Base-by-base conservation (phyloP, 2,888 invertebrate genomes). In the Timema podura region DNA sequence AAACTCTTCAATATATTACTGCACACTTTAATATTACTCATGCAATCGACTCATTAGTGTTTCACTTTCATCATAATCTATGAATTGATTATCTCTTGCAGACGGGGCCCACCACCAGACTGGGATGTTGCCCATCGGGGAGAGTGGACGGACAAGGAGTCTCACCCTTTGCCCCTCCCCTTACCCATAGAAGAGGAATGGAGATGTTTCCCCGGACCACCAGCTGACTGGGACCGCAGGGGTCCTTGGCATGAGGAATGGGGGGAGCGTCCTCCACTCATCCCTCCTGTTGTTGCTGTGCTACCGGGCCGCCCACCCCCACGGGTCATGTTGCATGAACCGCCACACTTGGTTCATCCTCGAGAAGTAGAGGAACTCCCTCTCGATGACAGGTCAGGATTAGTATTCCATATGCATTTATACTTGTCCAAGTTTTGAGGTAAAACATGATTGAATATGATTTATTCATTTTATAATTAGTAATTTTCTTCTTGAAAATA, bases 191-290 rank as follows among this genome's bases (percentile, higher is more conserved):
- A 74, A 5, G 72, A 68, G 15, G 74, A 74, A 45, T 74, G 74
- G 74, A 70, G 69, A 46, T 67, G 68, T 13, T 70, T 67, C 59
- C 47, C 70, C 9, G 70, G 73, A 5, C 69, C 69, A 47, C 61
- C 66, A 11, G 65, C 59, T 9, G 74, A 72, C 45, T 72, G 74
- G 72, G 71, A 73, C 84, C 83, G 54, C 70, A 80, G 67, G 85
- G 87, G 16, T 86, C 87, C 87, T 85, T 85, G 65, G 69, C 70
- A 75, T 79, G 70, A 69, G 3, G 71, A 71, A 11, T 70, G 70
- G 70, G 66, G 45, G 15, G 71, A 72, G 6, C 68, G 61, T 0
- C 68, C 47, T 5, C 64, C 54, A 6, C n/a, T 67, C 13, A 30
- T 30, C 30, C 30, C 30, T 30, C 16, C 44, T 11, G 59, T 61